Evolutionary conservation across 2,888 invertebrate species (phyloP).

Genomic region (Mimumesa dahlbomi): DNA sequence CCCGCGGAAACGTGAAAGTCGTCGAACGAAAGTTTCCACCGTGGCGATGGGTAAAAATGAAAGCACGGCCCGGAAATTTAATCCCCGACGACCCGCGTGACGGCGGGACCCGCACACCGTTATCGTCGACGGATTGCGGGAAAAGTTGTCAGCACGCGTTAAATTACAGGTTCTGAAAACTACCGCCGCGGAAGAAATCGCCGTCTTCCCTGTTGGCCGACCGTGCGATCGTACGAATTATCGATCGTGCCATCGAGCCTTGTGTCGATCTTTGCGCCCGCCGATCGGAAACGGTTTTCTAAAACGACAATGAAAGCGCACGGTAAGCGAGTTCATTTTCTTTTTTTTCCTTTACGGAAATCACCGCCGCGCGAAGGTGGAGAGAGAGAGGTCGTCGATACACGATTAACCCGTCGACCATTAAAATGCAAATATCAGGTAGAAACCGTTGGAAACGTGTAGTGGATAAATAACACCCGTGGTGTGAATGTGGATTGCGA

Average conservation of each 20-base stretch:
- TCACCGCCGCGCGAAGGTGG: neutral
- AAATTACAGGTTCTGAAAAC: conserved; percentile 31
- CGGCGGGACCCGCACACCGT: neutral
- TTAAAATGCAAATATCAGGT: conserved; percentile 39
- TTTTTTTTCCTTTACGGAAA: too few species aligned
- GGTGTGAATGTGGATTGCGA: too few species aligned
- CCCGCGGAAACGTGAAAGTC: conserved; percentile 17
- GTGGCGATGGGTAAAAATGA: conserved; percentile 17
- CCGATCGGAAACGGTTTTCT: conserved; percentile 20
- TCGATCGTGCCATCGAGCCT: conserved; percentile 4
- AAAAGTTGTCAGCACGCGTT: conserved; percentile 29
- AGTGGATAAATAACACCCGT: too few species aligned
- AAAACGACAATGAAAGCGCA: conserved; percentile 39
- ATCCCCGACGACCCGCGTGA: conserved; percentile 4
- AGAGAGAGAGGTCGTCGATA: conserved; percentile 24
- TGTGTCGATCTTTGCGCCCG: neutral
- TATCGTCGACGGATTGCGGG: conserved; percentile 6
- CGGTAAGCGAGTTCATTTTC: conserved; percentile 35
- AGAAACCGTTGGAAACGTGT: too few species aligned
- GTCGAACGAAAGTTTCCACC: conserved; percentile 2
- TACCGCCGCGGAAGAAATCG: conserved; percentile 11
- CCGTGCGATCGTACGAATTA: conserved; percentile 2
- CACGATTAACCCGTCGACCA: conserved; percentile 42
- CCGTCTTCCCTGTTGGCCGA: neutral
- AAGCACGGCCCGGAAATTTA: conserved; percentile 40